Percentiles rank a stretch among this genome's conserved stretches.
phyloP scores from a whole-genome alignment of 2,113 vertebrate genomes.

The Malurus elegans region DNA sequence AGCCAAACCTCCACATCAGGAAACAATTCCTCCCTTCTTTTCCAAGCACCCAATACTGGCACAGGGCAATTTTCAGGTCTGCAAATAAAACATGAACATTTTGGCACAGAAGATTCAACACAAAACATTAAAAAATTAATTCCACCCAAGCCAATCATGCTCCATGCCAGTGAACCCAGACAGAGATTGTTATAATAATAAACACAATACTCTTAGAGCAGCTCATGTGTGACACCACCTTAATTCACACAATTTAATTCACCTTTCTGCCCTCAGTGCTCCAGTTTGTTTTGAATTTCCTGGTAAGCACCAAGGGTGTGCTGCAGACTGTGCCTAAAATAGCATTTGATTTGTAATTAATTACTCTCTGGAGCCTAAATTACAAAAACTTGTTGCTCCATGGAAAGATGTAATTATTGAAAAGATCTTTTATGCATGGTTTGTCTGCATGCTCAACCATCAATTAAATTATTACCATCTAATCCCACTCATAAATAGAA shows the following conservation, averaged over 20 bases:
- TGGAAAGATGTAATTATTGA: slow-evolving; percentile 70
- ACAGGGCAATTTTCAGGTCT: not conserved
- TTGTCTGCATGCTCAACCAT: slow-evolving; percentile 66
- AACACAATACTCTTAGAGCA: not conserved
- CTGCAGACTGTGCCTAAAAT: slow-evolving; percentile 56
- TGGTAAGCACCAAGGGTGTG: not conserved
- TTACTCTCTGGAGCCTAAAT: slow-evolving; percentile 71
- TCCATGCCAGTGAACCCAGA: not conserved
- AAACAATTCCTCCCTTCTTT: not conserved
- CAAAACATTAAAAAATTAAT: not conserved
- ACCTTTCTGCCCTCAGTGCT: not conserved
- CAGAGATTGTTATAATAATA: not conserved
- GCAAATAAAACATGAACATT: not conserved
- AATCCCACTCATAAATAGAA: slow-evolving; percentile 59
- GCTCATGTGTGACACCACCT: not conserved
- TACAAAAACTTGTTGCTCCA: slow-evolving; percentile 60
- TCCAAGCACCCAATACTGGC: not conserved
- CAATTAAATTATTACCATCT: slow-evolving; percentile 76
- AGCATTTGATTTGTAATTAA: slow-evolving; percentile 70
- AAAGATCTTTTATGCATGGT: slow-evolving; percentile 62
- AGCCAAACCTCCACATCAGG: not conserved
- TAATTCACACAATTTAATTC: not conserved
- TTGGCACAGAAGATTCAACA: not conserved
- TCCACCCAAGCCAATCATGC: not conserved
- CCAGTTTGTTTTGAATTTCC: slow-evolving; percentile 22